These are phyloP conservation scores for Chromis chromis DNA, from an alignment of 2,797 vertebrate genomes.

Conservation along the genomic window DNA sequence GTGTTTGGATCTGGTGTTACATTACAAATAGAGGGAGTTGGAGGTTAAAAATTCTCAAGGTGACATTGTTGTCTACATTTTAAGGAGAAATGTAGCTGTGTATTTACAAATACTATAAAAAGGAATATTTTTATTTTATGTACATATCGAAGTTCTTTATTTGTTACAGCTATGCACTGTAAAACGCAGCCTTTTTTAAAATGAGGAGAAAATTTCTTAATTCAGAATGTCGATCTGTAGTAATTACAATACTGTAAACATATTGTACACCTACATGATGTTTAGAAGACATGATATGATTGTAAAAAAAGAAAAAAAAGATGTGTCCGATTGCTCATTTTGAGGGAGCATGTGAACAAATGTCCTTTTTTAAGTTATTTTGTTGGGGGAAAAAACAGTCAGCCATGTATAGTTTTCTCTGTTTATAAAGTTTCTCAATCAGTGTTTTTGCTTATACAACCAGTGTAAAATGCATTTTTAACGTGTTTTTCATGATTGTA, in stretches of 20 bases:
- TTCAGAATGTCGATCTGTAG: constrained; percentile 97
- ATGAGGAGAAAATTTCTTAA: constrained; percentile 96
- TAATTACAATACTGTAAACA: constrained; percentile 90
- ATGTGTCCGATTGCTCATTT: constrained; percentile 80
- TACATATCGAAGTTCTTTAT: constrained; percentile 97
- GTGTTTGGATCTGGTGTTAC: constrained; percentile 91
- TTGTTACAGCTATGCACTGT: constrained; percentile 99
- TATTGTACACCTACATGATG: constrained; percentile 94
- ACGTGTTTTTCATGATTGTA: constrained; percentile 93
- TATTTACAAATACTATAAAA: constrained; percentile 96
- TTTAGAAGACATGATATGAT: constrained; percentile 97
- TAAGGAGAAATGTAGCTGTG: constrained; percentile 88
- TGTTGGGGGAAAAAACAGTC: constrained; percentile 68
- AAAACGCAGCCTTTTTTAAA: constrained; percentile 99
- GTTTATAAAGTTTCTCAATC: constrained; percentile 83
- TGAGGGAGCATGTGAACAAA: constrained; percentile 84
- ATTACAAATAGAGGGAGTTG: constrained; percentile 85
- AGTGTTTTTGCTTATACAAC: constrained; percentile 85
- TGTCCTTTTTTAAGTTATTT: constrained; percentile 81
- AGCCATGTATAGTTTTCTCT: constrained; percentile 83
- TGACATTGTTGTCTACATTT: constrained; percentile 92
- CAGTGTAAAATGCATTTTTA: constrained; percentile 89
- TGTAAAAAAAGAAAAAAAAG: constrained; percentile 85
- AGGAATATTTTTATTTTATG: constrained; percentile 99
- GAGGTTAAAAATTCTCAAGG: constrained; percentile 83